Conservation (phyloP, 2,888 invertebrate genomes). For the Merodon equestris region DNA sequence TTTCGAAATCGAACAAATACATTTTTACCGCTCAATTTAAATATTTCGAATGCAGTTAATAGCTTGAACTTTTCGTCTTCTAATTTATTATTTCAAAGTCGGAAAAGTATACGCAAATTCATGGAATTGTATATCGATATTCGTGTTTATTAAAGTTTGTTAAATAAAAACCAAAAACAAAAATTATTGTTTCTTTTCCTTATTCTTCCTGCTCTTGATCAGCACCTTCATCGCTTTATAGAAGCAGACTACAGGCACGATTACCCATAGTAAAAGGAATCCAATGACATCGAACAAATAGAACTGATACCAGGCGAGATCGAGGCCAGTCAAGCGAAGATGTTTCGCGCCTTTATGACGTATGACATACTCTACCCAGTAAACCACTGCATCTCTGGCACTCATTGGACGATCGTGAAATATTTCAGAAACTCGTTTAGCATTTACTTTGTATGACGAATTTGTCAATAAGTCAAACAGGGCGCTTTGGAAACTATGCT, state of each 20-base stretch:
- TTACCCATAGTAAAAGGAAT: conserved; percentile 41
- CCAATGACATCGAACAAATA: conserved; percentile 77
- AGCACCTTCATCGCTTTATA: no score
- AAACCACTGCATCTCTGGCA: conserved; percentile 77
- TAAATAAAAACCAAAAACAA: no score
- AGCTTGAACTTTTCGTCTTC: no score
- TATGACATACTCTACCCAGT: conserved; percentile 79
- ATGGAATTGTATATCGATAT: no score
- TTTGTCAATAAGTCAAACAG: conserved; percentile 77
- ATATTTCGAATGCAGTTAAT: no score
- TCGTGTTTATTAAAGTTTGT: no score
- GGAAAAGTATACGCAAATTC: no score
- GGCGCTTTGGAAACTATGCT: conserved; percentile 71
- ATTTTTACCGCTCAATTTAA: no score
- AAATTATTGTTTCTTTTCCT: conserved; percentile 6
- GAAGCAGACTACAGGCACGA: no score
- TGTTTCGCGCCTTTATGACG: conserved; percentile 78
- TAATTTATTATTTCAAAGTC: no score
- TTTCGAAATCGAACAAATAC: no score
- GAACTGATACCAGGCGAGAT: conserved; percentile 77
- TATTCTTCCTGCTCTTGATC: background rate
- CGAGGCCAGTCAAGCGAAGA: conserved; percentile 75
- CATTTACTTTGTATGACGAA: conserved; percentile 76
- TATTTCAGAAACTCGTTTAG: conserved; percentile 74
- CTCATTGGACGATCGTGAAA: conserved; percentile 77